A percentile compares a stretch with the other conserved stretches of the same genome.
phyloP scores from a whole-genome alignment of 1,140 invertebrate genomes.

The Spodoptera litura region DNA sequence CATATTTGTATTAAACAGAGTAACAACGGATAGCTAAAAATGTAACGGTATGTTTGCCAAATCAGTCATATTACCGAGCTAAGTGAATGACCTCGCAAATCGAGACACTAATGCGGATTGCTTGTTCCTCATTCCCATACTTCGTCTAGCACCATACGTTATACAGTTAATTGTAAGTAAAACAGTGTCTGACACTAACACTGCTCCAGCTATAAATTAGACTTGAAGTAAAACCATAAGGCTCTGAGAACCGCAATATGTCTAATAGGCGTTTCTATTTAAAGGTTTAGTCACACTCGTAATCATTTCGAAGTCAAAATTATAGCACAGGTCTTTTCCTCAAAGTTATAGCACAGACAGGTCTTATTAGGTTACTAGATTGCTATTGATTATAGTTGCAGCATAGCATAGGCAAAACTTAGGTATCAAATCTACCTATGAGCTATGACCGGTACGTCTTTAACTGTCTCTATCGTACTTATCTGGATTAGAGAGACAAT shows the following conservation, averaged over 20 bases:
- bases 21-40: conserved; percentile 57
- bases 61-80: conserved; percentile 65
- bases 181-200: conserved; percentile 21
- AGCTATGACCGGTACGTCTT: too few relatives aligned
- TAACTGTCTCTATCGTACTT: too few relatives aligned
- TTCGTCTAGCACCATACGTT: conserved; percentile 24
- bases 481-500: too few relatives aligned
- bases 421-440: too few relatives aligned
- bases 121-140: conserved; percentile 48
- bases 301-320: too few relatives aligned
- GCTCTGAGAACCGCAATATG: neutral
- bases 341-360: too few relatives aligned
- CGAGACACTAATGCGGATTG: conserved; percentile 52
- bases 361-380: too few relatives aligned
- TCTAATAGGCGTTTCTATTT: too few relatives aligned
- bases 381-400: too few relatives aligned
- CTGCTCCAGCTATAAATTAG: neutral
- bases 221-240: neutral
- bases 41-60: conserved; percentile 75
- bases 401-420: too few relatives aligned
- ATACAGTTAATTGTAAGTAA: conserved; percentile 42
- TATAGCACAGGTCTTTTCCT: too few relatives aligned
- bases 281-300: too few relatives aligned
- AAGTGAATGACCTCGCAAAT: conserved; percentile 75
- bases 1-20: conserved; percentile 14